Conservation (phyloP, 2,888 invertebrate genomes). For the Stenurella melanura region DNA sequence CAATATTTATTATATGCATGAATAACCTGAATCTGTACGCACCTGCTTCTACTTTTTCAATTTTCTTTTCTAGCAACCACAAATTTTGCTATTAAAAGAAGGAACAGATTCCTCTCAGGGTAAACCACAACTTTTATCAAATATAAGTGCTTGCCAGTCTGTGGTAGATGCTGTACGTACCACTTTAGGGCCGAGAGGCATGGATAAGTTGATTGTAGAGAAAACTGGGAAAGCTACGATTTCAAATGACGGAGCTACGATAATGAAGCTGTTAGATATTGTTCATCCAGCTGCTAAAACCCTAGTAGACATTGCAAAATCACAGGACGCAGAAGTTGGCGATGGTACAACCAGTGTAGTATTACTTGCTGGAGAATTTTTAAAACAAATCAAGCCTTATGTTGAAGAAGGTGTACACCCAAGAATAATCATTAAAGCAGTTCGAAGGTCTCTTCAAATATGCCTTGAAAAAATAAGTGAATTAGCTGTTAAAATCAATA, state of each 20-base stretch:
- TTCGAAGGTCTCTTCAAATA: slow-evolving; percentile 88
- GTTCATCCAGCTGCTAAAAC: slow-evolving; percentile 99
- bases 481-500: slow-evolving; percentile 87
- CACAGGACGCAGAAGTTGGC: slow-evolving; percentile 99
- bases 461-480: slow-evolving; percentile 89
- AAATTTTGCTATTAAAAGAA: slow-evolving; percentile 97
- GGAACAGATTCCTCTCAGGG: slow-evolving; percentile 98
- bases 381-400: slow-evolving; percentile 95
- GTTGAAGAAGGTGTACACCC: slow-evolving; percentile 98
- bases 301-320: slow-evolving; percentile 98
- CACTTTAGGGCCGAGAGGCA: slow-evolving; percentile 97
- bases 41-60: slow-evolving; percentile 44
- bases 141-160: slow-evolving; percentile 97
- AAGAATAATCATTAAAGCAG: slow-evolving; percentile 91
- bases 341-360: slow-evolving; percentile 99
- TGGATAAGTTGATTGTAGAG: slow-evolving; percentile 99
- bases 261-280: slow-evolving; percentile 97
- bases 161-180: slow-evolving; percentile 98
- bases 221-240: slow-evolving; percentile 93
- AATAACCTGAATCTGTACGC: slow-evolving; percentile 13
- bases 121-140: slow-evolving; percentile 95
- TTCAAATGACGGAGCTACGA: slow-evolving; percentile 99
- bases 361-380: slow-evolving; percentile 93
- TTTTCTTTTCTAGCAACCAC: slow-evolving; percentile 86
- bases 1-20: background rate